Evolutionary conservation across 1,140 invertebrate species (phyloP).

Genomic region (Hypothenemus hampei): DNA sequence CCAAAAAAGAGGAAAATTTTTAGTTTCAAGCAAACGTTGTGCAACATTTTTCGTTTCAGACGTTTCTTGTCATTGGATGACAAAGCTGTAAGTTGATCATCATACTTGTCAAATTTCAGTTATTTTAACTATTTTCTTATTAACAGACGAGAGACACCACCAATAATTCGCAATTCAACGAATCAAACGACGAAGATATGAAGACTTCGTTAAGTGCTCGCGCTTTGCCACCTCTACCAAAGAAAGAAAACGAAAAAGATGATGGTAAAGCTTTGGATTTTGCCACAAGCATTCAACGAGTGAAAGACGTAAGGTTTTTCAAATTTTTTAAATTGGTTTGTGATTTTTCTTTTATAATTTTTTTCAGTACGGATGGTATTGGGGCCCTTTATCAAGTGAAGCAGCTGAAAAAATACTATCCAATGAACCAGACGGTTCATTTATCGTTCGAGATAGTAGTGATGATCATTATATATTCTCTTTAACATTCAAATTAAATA

Average conservation of each 20-base stretch:
- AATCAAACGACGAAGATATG: conserved; percentile 27
- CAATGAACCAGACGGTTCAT: conserved; percentile 91
- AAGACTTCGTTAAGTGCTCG: conserved; percentile 55
- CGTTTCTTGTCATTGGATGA: conserved; percentile 50
- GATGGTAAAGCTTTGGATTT: conserved; percentile 65
- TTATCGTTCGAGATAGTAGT: conserved; percentile 95
- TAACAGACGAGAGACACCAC: too few species aligned
- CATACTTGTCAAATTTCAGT: not conserved
- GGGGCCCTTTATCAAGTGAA: conserved; percentile 93
- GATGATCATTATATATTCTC: conserved; percentile 98
- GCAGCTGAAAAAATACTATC: conserved; percentile 89
- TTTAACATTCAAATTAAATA: conserved; percentile 91
- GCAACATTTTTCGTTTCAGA: conserved; percentile 74
- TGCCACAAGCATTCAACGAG: conserved; percentile 87
- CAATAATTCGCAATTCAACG: not conserved
- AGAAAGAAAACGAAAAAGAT: conserved; percentile 45
- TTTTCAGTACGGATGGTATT: conserved; percentile 94
- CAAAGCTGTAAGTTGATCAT: conserved; percentile 15
- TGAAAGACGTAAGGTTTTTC: conserved; percentile 76
- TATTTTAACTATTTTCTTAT: too few species aligned
- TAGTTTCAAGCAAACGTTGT: conserved; percentile 78
- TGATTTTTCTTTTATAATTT: conserved; percentile 1
- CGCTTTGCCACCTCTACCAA: conserved; percentile 74
- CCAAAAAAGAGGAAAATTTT: conserved; percentile 61
- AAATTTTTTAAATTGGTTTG: not conserved